Evolutionary conservation across 2,888 invertebrate species (phyloP).

Genomic region (Chelonus formosanus): DNA sequence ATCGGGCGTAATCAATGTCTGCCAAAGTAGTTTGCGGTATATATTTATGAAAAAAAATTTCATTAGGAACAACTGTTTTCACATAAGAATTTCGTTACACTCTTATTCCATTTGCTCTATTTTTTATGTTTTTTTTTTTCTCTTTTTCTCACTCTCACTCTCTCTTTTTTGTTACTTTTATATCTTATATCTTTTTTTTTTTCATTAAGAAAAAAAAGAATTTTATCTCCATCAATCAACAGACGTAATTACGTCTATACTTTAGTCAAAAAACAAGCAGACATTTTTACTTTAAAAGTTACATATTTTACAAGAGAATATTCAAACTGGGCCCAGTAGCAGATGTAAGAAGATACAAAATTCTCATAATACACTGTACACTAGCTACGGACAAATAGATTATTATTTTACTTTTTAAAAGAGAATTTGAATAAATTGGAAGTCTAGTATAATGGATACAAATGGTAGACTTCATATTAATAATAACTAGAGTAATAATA

Average conservation of each 20-base stretch:
- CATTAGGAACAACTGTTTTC: constrained; percentile 46
- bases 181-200: too few relatives aligned
- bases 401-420: constrained; percentile 7
- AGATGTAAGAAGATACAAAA: constrained; percentile 46
- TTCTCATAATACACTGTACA: constrained; percentile 53
- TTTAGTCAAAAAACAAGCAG: constrained; percentile 3
- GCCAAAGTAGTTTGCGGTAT: constrained; percentile 60
- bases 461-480: constrained; percentile 5
- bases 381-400: constrained; percentile 48
- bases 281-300: constrained; percentile 49
- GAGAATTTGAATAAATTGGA: constrained; percentile 1
- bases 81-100: constrained; percentile 39
- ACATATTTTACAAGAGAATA: constrained; percentile 58
- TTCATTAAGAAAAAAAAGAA: too few relatives aligned
- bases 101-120: constrained; percentile 20
- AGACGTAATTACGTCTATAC: constrained; percentile 42
- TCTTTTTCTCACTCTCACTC: constrained; percentile 26
- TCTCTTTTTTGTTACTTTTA: constrained; percentile 25
- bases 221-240: constrained; percentile 29
- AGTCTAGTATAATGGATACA: constrained; percentile 13
- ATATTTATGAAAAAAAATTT: constrained; percentile 22
- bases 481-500: background rate
- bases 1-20: constrained; percentile 56
- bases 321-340: constrained; percentile 50
- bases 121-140: constrained; percentile 49